These are phyloP conservation scores for Pissodes strobi DNA, from an alignment of 1,140 invertebrate genomes.

Conservation along the genomic window DNA sequence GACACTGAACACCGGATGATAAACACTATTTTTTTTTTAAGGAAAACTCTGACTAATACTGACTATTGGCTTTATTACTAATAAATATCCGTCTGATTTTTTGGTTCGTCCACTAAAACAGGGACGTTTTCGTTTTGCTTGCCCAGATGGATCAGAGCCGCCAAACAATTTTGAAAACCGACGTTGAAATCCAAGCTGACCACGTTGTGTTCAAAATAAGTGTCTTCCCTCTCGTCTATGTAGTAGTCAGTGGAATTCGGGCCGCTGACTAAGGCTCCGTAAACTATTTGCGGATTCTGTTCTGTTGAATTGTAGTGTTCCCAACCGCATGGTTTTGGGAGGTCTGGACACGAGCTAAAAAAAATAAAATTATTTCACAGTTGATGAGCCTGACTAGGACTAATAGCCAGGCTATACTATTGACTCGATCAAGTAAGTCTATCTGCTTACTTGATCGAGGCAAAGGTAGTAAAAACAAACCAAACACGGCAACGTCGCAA, in stretches of 20 bases:
- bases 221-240: slow-evolving; percentile 59
- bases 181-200: slow-evolving; percentile 65
- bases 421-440: no score
- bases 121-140: background rate
- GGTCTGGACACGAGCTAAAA: slow-evolving; percentile 60
- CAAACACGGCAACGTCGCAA: no score
- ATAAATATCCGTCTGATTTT: no score
- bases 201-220: slow-evolving; percentile 61
- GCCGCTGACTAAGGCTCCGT: slow-evolving; percentile 64
- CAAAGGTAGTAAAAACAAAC: no score
- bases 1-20: no score
- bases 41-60: no score
- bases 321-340: slow-evolving; percentile 61
- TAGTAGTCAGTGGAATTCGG: slow-evolving; percentile 62
- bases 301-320: slow-evolving; percentile 54
- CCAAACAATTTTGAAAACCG: slow-evolving; percentile 62
- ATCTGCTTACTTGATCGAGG: no score
- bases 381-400: slow-evolving; percentile 3
- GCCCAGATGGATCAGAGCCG: slow-evolving; percentile 53
- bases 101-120: no score
- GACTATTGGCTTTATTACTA: no score
- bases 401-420: slow-evolving; percentile 52
- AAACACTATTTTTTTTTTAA: no score
- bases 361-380: background rate
- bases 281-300: slow-evolving; percentile 62